Conservation (phyloP, 2,888 invertebrate species). For the Elmis aenea region DNA sequence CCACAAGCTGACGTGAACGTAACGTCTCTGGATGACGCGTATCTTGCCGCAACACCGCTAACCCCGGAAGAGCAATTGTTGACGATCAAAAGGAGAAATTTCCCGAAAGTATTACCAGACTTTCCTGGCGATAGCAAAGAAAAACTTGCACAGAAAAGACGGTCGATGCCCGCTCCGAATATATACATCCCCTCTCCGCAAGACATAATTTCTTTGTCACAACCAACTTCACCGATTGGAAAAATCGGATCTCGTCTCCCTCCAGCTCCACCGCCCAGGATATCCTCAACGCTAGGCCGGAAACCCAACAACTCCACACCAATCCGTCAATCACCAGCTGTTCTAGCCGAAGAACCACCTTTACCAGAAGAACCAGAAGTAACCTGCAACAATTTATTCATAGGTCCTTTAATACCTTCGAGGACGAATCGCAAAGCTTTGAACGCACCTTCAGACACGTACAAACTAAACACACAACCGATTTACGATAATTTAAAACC, state of each 20-base stretch:
- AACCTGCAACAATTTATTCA: conserved; percentile 51
- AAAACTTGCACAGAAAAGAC: conserved; percentile 49
- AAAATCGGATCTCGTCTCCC: conserved; percentile 47
- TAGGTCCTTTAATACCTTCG: conserved; percentile 52
- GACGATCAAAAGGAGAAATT: conserved; percentile 72
- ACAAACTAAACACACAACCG: conserved; percentile 34
- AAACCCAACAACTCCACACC: conserved; percentile 36
- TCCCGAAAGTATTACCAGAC: conserved; percentile 82
- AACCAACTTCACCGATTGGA: conserved; percentile 37
- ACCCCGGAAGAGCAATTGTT: conserved; percentile 67
- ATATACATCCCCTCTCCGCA: conserved; percentile 35
- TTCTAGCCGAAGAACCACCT: conserved; percentile 48
- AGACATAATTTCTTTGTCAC: conserved; percentile 30
- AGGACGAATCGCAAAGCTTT: conserved; percentile 27
- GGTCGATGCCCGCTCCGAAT: conserved; percentile 58
- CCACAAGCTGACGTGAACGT: conserved; percentile 63
- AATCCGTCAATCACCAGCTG: conserved; percentile 46
- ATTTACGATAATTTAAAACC: conserved; percentile 36
- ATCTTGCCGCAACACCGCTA: conserved; percentile 43
- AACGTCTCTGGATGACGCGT: conserved; percentile 61
- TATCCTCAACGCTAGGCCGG: conserved; percentile 62
- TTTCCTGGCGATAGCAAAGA: conserved; percentile 49
- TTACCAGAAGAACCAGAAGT: conserved; percentile 49
- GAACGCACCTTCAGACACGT: conserved; percentile 18
- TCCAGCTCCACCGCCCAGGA: conserved; percentile 71